Evolutionary conservation across 2,888 invertebrate species (phyloP).

Genomic region (Habroteleia sp.): DNA sequence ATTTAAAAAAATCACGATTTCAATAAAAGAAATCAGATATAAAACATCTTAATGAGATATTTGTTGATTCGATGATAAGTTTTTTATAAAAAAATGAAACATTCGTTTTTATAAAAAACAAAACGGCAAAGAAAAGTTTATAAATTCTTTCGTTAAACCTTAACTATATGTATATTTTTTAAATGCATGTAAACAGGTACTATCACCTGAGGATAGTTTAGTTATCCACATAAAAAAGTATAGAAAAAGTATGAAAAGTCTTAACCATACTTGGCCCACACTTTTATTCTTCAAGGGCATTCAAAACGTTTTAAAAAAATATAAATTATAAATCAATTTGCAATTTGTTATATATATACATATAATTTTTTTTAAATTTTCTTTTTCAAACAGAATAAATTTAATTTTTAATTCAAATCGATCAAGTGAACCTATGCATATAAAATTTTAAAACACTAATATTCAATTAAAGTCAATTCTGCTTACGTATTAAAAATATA

Average conservation of each 20-base stretch:
- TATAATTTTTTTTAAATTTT: too few relatives aligned
- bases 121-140: conserved; percentile 1
- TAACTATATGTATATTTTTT: conserved; percentile 28
- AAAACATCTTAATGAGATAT: not conserved
- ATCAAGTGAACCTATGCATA: too few relatives aligned
- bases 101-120: conserved; percentile 27
- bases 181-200: conserved; percentile 40
- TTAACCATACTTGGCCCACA: conserved; percentile 28
- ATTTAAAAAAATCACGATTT: conserved; percentile 8
- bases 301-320: conserved; percentile 12
- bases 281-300: conserved; percentile 14
- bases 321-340: not conserved
- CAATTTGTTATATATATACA: not conserved
- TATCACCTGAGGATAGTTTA: conserved; percentile 21
- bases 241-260: conserved; percentile 32
- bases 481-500: too few relatives aligned
- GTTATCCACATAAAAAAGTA: conserved; percentile 35
- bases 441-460: too few relatives aligned
- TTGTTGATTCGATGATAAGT: too few relatives aligned
- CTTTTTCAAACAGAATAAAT: too few relatives aligned
- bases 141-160: conserved; percentile 7
- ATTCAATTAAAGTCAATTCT: too few relatives aligned
- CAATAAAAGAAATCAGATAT: not conserved
- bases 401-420: too few relatives aligned
- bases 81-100: not conserved